A percentile compares a stretch with the other conserved stretches of the same genome.
phyloP scores from a whole-genome alignment of 2,888 invertebrate genomes.

The Lobophora halterata region DNA sequence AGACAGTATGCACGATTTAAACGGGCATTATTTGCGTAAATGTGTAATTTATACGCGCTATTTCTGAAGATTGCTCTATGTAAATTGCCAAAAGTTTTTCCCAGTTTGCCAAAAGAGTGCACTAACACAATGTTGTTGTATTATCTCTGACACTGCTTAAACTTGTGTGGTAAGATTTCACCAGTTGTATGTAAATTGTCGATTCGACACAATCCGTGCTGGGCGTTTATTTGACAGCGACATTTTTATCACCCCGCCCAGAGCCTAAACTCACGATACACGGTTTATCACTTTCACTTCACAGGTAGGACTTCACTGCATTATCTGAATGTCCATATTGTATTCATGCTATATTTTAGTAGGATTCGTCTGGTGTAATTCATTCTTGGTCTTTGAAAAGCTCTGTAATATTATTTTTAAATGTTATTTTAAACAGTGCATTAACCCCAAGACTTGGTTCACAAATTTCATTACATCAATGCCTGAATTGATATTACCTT shows the following conservation, averaged over 20 bases:
- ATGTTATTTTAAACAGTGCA: too few species aligned
- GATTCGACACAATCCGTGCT: slow-evolving; percentile 35
- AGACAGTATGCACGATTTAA: too few species aligned
- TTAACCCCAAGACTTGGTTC: slow-evolving; percentile 12
- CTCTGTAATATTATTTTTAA: too few species aligned
- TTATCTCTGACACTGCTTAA: slow-evolving; percentile 40
- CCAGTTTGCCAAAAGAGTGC: not conserved
- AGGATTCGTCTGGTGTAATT: too few species aligned
- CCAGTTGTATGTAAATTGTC: slow-evolving; percentile 61
- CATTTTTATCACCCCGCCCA: slow-evolving; percentile 47
- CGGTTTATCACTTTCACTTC: slow-evolving; percentile 40
- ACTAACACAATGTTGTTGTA: too few species aligned
- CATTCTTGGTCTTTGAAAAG: too few species aligned
- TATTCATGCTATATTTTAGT: slow-evolving; percentile 1
- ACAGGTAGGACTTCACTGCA: slow-evolving; percentile 5
- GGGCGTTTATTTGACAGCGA: slow-evolving; percentile 48
- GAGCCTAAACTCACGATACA: slow-evolving; percentile 18
- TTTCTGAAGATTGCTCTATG: too few species aligned
- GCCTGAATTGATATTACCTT: slow-evolving; percentile 65
- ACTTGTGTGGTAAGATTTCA: slow-evolving; percentile 52
- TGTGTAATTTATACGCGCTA: not conserved
- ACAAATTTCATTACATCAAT: slow-evolving; percentile 21
- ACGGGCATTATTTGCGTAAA: too few species aligned
- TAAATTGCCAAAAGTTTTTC: not conserved
- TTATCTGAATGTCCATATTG: not conserved